Evolutionary conservation across 2,113 vertebrate genomes (phyloP), one percentile per base, ranked within the genome.

Genomic region (Phodopus roborovskii): DNA sequence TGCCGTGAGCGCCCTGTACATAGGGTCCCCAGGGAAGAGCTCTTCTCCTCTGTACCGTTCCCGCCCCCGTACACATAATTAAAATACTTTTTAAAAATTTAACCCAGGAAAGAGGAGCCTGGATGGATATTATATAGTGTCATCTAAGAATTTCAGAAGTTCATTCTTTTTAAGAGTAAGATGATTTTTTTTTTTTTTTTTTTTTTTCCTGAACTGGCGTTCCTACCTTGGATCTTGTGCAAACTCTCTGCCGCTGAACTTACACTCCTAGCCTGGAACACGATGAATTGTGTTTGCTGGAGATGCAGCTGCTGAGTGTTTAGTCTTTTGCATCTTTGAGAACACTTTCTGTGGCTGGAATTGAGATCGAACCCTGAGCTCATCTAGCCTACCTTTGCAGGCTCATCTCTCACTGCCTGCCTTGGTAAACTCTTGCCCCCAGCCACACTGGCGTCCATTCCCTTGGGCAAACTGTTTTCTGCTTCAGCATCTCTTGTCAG

Each of bases 1-100:
- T 26, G 20, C 56, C 15, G 0, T 0, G 33, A 36, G 5, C 1
- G 8, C 75, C 42, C 60, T 22, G 15, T 68, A 13, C 15, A 1
- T 30, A 0, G 17, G 13, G 1, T 36, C n/a, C 64, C 60, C 22
- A 0, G 56, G 77, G 79, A 81, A 64, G 83, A 74, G 50, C 39
- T 56, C 4, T 26, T 3, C 0, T 26, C 68, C 79, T 60, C 12
- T 0, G 12, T 60, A 17, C 24, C 64, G 2, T n/a, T 24, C 4
- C 12, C 28, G 1, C 8, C 1, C 36, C 39, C 0, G 1, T 36
- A 50, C 30, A 24, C 30, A 48, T 36, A 48, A 68, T 48, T 85
- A 66, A 68, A 68, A 68, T 3, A 33, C 9, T 22, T 68, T 68
- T 68, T 13, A 50, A 85, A 48, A 64, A 22, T 24, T 50, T 86